Evolutionary conservation across 2,797 vertebrate genomes (phyloP).

Genomic region (Nyctalus aviator): DNA sequence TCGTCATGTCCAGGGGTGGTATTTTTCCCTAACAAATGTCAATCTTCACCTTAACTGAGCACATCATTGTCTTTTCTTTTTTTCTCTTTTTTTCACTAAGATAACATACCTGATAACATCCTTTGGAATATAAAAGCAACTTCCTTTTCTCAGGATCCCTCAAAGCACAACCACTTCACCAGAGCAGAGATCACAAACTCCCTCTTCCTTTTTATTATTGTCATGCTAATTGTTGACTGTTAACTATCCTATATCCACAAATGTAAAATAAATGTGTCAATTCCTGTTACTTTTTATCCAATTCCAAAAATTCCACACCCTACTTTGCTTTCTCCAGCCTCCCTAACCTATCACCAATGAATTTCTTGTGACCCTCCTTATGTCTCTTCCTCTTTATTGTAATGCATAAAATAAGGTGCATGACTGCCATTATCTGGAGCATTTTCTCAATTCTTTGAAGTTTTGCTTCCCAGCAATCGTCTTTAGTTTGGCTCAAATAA

Average conservation of each 20-base stretch:
- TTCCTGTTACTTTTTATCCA: not conserved
- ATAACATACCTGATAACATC: not conserved
- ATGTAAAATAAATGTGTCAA: not conserved
- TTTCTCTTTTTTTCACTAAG: not conserved
- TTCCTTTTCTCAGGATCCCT: not conserved
- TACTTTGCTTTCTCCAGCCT: not conserved
- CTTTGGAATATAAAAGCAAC: not conserved
- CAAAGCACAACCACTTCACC: not conserved
- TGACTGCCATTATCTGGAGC: not conserved
- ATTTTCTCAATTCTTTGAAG: not conserved
- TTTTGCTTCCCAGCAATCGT: not conserved
- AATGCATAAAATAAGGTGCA: not conserved
- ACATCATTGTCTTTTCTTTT: not conserved
- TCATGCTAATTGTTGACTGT: not conserved
- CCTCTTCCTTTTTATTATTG: not conserved
- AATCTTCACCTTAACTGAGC: not conserved
- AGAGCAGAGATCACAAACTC: not conserved
- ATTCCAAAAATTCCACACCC: not conserved
- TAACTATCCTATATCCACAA: not conserved
- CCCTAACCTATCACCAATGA: not conserved
- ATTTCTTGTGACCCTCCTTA: not conserved
- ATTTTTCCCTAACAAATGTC: not conserved
- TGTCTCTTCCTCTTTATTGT: not conserved
- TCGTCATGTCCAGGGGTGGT: not conserved
- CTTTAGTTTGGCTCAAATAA: not conserved